phyloP scores from a whole-genome alignment of 2,113 vertebrate species.

The Sinocyclocheilus grahami region DNA sequence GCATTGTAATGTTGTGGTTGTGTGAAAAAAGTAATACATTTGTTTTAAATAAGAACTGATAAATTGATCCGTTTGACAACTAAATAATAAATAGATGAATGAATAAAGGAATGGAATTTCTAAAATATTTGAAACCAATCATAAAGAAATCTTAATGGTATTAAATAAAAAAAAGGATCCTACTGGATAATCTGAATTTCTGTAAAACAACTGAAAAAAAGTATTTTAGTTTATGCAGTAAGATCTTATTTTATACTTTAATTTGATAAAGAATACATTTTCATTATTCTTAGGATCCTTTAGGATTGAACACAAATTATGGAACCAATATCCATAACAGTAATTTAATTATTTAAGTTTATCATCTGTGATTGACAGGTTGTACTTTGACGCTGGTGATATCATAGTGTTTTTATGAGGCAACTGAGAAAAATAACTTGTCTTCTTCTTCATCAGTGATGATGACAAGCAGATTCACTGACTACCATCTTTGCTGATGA shows the following conservation, averaged over 20 bases:
- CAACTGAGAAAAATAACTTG: constrained; percentile 12
- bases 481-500: constrained; percentile 22
- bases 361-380: neutral
- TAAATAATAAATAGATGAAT: neutral
- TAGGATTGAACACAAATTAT: neutral
- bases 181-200: neutral
- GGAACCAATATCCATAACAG: neutral
- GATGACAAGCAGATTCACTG: constrained; percentile 28
- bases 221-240: neutral
- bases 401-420: neutral
- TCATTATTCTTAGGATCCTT: too few species aligned
- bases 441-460: constrained; percentile 26
- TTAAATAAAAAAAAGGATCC: neutral
- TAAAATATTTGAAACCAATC: neutral
- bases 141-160: neutral
- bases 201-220: neutral
- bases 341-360: neutral
- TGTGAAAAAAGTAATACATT: neutral
- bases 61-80: neutral
- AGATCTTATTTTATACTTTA: neutral
- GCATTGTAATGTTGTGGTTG: neutral
- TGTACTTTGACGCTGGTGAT: neutral
- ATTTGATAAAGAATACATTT: neutral
- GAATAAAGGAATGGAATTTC: neutral
- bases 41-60: neutral